Evolutionary conservation across 2,113 vertebrate genomes (phyloP).

Genomic region (Condylura cristata): DNA sequence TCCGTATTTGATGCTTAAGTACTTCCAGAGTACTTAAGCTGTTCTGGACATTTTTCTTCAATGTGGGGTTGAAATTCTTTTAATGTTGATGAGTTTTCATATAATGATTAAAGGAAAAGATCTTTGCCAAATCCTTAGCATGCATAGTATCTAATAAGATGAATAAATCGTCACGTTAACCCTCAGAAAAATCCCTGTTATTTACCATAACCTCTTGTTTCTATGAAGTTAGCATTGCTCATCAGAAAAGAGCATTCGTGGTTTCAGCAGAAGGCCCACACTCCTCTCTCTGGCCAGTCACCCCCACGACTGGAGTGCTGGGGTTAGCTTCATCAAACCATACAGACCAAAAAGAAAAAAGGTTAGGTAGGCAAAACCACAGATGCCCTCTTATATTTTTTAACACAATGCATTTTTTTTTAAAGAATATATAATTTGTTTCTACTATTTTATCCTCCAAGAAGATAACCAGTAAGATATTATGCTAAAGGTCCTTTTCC

Average conservation of each 20-base stretch:
- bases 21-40: neutral
- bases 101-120: neutral
- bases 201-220: neutral
- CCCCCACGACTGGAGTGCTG: neutral
- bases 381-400: neutral
- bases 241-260: neutral
- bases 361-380: neutral
- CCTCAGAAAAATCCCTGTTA: neutral
- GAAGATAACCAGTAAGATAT: neutral
- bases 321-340: neutral
- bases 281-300: no score
- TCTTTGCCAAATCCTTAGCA: neutral
- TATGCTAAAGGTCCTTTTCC: neutral
- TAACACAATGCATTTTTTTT: neutral
- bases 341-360: no score
- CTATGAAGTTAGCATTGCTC: neutral
- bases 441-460: neutral
- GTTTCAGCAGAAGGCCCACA: neutral
- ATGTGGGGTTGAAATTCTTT: neutral
- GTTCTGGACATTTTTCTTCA: neutral
- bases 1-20: neutral
- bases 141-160: neutral
- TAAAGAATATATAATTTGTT: neutral
- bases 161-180: neutral
- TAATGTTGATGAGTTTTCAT: neutral